These are phyloP conservation scores for Stegastes partitus DNA, from an alignment of 2,113 vertebrate genomes.

Conservation along the genomic window DNA sequence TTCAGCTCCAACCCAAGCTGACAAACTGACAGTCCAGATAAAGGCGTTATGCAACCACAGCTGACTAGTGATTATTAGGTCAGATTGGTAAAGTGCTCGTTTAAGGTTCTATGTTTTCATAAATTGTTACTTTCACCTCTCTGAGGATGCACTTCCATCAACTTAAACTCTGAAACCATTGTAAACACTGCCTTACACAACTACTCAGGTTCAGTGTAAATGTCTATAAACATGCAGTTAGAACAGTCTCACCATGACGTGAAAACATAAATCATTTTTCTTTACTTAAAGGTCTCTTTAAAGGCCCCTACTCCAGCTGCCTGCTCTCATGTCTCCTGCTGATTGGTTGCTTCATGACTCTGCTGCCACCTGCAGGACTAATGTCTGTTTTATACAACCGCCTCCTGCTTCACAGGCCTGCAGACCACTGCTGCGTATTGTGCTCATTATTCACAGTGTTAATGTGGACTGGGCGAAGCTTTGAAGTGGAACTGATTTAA, in stretches of 20 bases:
- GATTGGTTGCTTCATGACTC: slow-evolving; percentile 28
- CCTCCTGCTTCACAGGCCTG: neutral
- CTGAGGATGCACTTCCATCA: too few species aligned
- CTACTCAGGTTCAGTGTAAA: too few species aligned
- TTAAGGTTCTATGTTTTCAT: too few species aligned
- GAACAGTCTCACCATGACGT: neutral
- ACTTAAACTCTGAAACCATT: too few species aligned
- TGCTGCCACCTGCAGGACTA: slow-evolving; percentile 72
- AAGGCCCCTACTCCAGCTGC: neutral
- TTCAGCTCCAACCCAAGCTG: too few species aligned
- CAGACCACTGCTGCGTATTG: neutral
- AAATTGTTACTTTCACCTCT: too few species aligned
- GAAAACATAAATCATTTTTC: neutral
- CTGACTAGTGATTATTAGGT: too few species aligned
- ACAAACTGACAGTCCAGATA: too few species aligned
- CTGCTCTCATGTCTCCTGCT: neutral
- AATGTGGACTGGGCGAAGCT: neutral
- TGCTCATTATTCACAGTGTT: neutral
- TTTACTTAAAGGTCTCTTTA: neutral
- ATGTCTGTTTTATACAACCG: neutral
- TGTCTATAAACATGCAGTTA: neutral
- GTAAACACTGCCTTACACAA: too few species aligned
- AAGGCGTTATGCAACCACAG: too few species aligned
- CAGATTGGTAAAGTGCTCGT: too few species aligned
- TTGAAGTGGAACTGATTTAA: neutral